Evolutionary conservation across 2,113 vertebrate species (phyloP).

Genomic region (Brachypodius melanocephalos): DNA sequence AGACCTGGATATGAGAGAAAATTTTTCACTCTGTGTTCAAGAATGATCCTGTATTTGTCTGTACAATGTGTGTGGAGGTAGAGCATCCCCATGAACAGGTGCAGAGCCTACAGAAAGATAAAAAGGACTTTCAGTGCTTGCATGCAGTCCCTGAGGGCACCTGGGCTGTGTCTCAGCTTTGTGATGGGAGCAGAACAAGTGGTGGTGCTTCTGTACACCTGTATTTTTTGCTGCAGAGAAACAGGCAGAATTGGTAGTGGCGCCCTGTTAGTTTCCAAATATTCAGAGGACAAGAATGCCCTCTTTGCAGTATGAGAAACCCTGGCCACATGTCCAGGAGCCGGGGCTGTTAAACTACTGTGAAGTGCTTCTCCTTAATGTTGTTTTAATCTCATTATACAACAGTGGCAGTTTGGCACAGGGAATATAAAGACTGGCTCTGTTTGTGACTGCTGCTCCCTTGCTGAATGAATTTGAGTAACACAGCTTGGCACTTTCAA

Average conservation of each 20-base stretch:
- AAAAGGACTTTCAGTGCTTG: neutral
- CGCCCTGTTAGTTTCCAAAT: neutral
- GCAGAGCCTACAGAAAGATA: accelerated
- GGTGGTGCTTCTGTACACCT: neutral
- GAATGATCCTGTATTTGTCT: neutral
- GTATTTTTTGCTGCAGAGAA: neutral
- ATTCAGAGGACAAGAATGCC: neutral
- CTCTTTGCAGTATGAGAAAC: neutral
- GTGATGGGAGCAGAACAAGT: neutral
- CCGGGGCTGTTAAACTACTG: neutral
- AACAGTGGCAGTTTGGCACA: neutral
- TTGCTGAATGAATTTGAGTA: neutral
- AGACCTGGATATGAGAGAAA: neutral
- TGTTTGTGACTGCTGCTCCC: neutral
- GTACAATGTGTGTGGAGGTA: neutral
- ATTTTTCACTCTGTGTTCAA: neutral
- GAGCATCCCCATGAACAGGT: neutral
- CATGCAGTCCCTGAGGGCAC: neutral
- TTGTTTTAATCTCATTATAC: neutral
- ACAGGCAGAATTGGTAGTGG: neutral
- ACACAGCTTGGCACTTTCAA: neutral
- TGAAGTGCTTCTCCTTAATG: neutral
- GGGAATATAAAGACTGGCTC: neutral
- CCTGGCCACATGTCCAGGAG: neutral
- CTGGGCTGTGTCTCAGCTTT: neutral